Evolutionary conservation across 2,797 vertebrate species (phyloP), one percentile per base, ranked within the genome.

Genomic region (Tenualosa thibaudeaui): DNA sequence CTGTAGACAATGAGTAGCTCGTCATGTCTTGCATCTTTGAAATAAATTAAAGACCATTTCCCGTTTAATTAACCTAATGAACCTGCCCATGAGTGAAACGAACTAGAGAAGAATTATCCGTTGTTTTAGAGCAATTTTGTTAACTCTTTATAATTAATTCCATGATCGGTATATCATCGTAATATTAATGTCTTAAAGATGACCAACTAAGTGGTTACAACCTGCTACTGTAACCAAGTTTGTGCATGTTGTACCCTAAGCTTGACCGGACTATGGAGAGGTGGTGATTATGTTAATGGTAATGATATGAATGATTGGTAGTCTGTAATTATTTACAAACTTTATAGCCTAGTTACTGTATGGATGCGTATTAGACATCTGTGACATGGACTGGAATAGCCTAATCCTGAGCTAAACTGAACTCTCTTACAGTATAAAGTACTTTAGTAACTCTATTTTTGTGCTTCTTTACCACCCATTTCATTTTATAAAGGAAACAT

Each of bases 401-500:
- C 51, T 40, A 26, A 24, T 43, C 19, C 26, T 65, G 40, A 62
- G 37, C 37, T 50, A 43, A 46, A 85, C 51, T 50, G 6, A n/a
- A 75, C 58, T n/a, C 22, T 24, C 58, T 9, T 24, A 9, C 50
- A 9, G 50, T 51, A 51, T 15, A 3, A 62, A 31, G 13, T 84
- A 75, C 46, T 75, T 53, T 43, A 71, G 19, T 78, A 68, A 54
- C 68, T 92, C 90, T 58, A 89, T 84, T 84, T 83, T 81, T 84
- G 51, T 83, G 49, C 89, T 88, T 83, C 24, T 71, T 78, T 84
- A 50, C 83, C 19, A 78, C 84, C 43, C 83, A 68, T 51, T 87
- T 86, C 85, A 84, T 75, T 84, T 82, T 54, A 84, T 89, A 85
- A 90, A 97, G 96, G 92, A 97, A 97, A 90, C 96, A 97, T 90